Percentiles rank a stretch among this genome's conserved stretches.
Conservation (phyloP, 2,797 vertebrate genomes). For the Phrynocephalus forsythii region DNA sequence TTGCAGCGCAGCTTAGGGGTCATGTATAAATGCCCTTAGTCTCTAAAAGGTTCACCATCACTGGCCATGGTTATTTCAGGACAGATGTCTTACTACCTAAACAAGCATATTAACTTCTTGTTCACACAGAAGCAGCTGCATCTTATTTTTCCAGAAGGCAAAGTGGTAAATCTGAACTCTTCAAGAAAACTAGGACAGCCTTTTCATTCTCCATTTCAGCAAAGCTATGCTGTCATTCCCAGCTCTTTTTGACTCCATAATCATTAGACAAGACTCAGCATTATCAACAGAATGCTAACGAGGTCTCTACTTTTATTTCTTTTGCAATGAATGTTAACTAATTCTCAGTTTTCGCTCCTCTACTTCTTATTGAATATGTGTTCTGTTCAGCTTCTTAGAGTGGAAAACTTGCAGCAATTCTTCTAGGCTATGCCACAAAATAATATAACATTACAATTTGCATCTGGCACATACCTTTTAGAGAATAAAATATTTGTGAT, state of each 20-base stretch:
- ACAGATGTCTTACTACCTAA: not conserved
- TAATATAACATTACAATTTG: not conserved
- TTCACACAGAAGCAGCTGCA: not conserved
- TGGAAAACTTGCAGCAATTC: not conserved
- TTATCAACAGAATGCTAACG: not conserved
- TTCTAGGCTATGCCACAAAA: not conserved
- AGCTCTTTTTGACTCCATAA: not conserved
- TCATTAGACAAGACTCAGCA: not conserved
- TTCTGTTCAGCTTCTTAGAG: not conserved
- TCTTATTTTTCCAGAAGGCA: not conserved
- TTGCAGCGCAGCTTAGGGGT: no score
- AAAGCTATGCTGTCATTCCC: not conserved
- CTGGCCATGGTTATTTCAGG: not conserved
- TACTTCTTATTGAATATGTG: not conserved
- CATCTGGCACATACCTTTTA: not conserved
- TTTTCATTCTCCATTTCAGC: not conserved
- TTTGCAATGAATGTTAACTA: not conserved
- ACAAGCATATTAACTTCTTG: not conserved
- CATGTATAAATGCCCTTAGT: no score
- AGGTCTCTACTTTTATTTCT: not conserved
- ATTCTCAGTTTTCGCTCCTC: not conserved
- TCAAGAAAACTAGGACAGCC: not conserved
- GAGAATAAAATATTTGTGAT: not conserved
- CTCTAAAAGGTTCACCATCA: no score
- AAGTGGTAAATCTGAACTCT: not conserved